Conservation (phyloP, 1,140 invertebrate genomes). For the Lepeophtheirus salmonis region DNA sequence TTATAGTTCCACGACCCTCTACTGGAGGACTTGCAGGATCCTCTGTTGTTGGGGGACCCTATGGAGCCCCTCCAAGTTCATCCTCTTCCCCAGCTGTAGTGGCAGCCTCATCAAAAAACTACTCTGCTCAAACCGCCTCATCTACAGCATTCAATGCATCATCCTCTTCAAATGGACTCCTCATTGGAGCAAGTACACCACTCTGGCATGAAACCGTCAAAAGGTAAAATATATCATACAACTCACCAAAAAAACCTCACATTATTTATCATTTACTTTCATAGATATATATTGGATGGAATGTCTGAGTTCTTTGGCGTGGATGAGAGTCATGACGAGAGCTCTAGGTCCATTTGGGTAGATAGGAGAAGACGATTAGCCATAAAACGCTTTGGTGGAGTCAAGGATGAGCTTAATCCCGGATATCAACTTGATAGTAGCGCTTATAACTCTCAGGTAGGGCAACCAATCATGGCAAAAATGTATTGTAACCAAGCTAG, state of each 20-base stretch:
- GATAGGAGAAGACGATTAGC: slow-evolving; percentile 25
- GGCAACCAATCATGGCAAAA: too few species aligned
- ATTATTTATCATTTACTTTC: not conserved
- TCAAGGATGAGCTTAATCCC: slow-evolving; percentile 23
- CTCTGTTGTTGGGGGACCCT: not conserved
- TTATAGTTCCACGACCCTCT: not conserved
- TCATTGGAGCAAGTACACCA: not conserved
- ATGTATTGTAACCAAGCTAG: too few species aligned
- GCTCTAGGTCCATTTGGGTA: slow-evolving; percentile 24
- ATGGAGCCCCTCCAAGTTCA: not conserved
- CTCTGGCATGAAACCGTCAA: not conserved
- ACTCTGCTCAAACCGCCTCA: not conserved
- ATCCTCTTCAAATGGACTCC: not conserved
- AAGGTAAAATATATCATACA: not conserved
- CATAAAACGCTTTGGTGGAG: slow-evolving; percentile 26
- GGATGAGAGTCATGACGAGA: slow-evolving; percentile 24
- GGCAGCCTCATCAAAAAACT: not conserved
- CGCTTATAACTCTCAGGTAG: not conserved
- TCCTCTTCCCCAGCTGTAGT: too few species aligned
- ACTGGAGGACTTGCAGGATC: too few species aligned
- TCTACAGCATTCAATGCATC: not conserved
- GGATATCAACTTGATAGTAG: not conserved
- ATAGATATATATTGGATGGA: not conserved
- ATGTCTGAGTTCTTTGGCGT: slow-evolving; percentile 25
- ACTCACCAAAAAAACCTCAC: not conserved